phyloP scores from a whole-genome alignment of 30 jellyfish, hydroid and myxozoan species.

The Haliclystus octoradiatus region DNA sequence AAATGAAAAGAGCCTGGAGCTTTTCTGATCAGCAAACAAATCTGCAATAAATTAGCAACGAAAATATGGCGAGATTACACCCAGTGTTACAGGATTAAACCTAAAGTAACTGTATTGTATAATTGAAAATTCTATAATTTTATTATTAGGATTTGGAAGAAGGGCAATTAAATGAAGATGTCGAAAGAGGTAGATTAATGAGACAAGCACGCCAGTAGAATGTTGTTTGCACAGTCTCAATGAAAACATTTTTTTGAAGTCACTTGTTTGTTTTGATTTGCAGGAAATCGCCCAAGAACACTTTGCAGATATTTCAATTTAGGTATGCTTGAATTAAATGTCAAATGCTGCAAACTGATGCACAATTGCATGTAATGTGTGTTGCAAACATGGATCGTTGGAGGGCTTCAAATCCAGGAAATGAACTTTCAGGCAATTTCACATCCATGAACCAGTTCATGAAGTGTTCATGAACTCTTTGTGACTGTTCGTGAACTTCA shows the following conservation, averaged over 20 bases:
- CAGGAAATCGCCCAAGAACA: conserved; percentile 65
- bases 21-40: no score
- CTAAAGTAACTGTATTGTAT: no score
- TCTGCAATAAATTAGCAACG: no score
- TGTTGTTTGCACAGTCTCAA: background rate
- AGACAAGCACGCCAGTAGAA: background rate
- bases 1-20: no score
- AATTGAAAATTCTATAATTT: background rate
- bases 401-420: no score
- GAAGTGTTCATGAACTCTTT: no score
- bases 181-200: conserved; percentile 30
- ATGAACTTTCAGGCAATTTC: no score
- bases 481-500: no score
- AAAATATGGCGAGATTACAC: no score
- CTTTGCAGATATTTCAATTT: conserved; percentile 60
- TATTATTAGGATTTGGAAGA: conserved; percentile 46
- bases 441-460: no score
- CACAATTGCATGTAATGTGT: background rate
- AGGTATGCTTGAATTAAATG: conserved; percentile 18
- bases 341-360: background rate
- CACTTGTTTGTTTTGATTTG: background rate
- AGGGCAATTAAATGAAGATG: conserved; percentile 54
- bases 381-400: background rate
- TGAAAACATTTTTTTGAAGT: background rate
- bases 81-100: no score